Evolutionary conservation across 23 tunicate genomes (phyloP), one percentile per base, ranked within the genome.

Genomic region (Trididemnum miniatum): DNA sequence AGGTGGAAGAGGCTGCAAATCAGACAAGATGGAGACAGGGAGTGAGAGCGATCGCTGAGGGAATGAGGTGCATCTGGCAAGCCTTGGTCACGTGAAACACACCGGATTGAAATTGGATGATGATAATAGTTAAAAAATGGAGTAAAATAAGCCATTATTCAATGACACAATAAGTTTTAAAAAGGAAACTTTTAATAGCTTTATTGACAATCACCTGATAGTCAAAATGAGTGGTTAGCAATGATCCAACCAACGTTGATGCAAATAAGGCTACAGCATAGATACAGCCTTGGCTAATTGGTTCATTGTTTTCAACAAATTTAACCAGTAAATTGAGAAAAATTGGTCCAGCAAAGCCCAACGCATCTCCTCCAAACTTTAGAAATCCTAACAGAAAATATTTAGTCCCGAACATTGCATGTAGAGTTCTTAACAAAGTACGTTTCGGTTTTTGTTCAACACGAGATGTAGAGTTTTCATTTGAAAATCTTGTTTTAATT

Each of bases 261-360:
- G 72, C 66, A 73, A 93, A 93, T 34, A 93, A 65, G 20, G 86
- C 98, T 34, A 80, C 79, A 44, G 98, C 93, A 71, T 93, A 93
- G 30, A 83, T 89, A 59, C 84, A 88, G 0, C 98, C 98, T 76
- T 87, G 59, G 5, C 40, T 67, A 0, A 80, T 44, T 38, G 93
- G 93, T 80, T 93, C 93, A 60, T 93, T 65, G 0, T 72, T 74
- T 66, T 93, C 93, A 38, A 93, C 88, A 59, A 52, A 93, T 30
- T 76, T 88, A 0, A 93, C 93, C 27, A 93, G 82, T 22, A 40
- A 31, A 69, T 93, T 93, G 2, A 93, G 64, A 57, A 93, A 77
- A 37, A 93, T 64, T 9, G 98, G 98, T 0, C 93, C 98, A 57
- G 82, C 92, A 88, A 93, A 93, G 20, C 85, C 89, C 73, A 93